These are phyloP conservation scores for Oncorhynchus gorbuscha DNA, from an alignment of 2,113 vertebrate genomes.

Conservation along the genomic window DNA sequence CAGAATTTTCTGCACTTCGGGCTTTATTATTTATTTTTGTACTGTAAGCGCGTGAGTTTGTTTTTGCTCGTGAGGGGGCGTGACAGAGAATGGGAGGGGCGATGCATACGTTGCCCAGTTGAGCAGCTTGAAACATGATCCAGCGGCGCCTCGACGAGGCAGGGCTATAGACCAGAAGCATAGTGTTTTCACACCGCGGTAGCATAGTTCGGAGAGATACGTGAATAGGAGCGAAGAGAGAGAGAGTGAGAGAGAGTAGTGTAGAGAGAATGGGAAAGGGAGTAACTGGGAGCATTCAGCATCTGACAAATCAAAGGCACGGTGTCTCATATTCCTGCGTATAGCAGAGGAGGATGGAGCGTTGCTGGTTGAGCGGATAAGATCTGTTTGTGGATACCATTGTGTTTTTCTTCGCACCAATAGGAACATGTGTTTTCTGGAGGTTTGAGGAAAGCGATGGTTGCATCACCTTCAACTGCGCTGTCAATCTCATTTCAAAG, in stretches of 20 bases:
- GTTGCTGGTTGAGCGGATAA: slow-evolving; percentile 57
- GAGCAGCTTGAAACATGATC: slow-evolving; percentile 68
- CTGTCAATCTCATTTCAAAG: slow-evolving; percentile 48
- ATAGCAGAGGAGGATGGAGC: slow-evolving; percentile 30
- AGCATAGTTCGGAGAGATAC: slow-evolving; percentile 30
- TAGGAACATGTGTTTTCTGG: neutral
- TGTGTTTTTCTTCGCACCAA: slow-evolving; percentile 12
- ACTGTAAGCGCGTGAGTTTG: neutral
- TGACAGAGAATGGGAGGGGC: slow-evolving; percentile 44
- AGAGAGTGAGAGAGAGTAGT: neutral
- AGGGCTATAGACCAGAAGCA: slow-evolving; percentile 41
- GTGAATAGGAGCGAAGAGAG: slow-evolving; percentile 4
- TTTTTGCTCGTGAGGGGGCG: neutral
- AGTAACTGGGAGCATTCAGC: slow-evolving; percentile 27
- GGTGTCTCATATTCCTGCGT: neutral
- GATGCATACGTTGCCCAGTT: slow-evolving; percentile 53
- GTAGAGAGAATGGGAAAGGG: neutral
- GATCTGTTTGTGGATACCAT: slow-evolving; percentile 45
- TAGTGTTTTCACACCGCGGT: slow-evolving; percentile 28
- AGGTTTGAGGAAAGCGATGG: slow-evolving; percentile 37
- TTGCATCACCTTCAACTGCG: slow-evolving; percentile 55
- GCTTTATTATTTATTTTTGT: no score
- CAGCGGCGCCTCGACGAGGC: slow-evolving; percentile 51
- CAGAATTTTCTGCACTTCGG: neutral
- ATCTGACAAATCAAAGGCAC: slow-evolving; percentile 31